phyloP scores from a whole-genome alignment of 2,113 vertebrate genomes.

The Hippocampus barbouri region DNA sequence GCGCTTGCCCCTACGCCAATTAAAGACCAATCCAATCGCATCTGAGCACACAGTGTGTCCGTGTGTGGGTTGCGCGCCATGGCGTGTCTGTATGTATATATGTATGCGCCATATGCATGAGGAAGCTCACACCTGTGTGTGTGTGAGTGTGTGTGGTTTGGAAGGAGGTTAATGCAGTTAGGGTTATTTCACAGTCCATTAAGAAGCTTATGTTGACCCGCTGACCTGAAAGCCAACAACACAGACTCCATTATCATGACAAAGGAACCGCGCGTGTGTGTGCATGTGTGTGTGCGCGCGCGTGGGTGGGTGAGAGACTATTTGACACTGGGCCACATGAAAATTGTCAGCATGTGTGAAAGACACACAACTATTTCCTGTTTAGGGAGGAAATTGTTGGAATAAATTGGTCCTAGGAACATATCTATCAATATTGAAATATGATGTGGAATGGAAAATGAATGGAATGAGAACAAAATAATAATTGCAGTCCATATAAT shows the following conservation, averaged over 20 bases:
- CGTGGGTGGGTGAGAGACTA: constrained; percentile 12
- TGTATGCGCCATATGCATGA: constrained; percentile 69
- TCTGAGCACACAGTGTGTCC: constrained; percentile 77
- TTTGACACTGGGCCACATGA: constrained; percentile 80
- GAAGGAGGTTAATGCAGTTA: constrained; percentile 99
- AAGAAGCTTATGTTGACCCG: constrained; percentile 99
- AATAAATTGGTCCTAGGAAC: background rate
- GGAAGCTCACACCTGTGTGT: constrained; percentile 63
- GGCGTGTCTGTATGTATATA: constrained; percentile 60
- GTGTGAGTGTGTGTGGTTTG: constrained; percentile 49
- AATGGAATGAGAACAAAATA: background rate
- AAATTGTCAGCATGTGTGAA: constrained; percentile 91
- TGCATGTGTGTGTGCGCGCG: constrained; percentile 14
- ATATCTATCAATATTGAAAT: background rate
- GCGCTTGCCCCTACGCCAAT: constrained; percentile 69
- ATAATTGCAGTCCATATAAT: background rate
- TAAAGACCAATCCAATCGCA: constrained; percentile 91
- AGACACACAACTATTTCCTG: constrained; percentile 51
- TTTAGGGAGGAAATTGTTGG: background rate
- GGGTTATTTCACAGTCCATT: constrained; percentile 99
- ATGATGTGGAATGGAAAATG: background rate
- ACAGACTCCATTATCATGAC: constrained; percentile 99
- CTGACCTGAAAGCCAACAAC: constrained; percentile 94
- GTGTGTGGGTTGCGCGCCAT: constrained; percentile 67
- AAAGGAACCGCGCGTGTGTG: constrained; percentile 72